Conservation (phyloP, 53 echinoderm and acorn worm species). For the Antedon mediterranea region DNA sequence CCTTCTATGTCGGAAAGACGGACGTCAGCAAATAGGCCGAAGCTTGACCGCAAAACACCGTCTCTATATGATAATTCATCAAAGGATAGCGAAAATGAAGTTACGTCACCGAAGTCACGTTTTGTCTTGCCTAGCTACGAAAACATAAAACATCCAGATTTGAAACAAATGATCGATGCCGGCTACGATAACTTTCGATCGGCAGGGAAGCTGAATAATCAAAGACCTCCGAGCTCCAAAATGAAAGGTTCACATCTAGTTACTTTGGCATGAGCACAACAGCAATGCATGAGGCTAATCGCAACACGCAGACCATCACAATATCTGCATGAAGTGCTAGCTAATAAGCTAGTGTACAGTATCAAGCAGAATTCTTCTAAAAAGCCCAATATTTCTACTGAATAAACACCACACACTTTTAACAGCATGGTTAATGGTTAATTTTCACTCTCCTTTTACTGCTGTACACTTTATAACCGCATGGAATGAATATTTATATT, state of each 20-base stretch:
- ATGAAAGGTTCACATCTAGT: neutral
- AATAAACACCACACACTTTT: too few species aligned
- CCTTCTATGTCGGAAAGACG: neutral
- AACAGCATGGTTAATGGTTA: too few species aligned
- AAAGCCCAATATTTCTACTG: neutral
- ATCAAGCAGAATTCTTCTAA: too few species aligned
- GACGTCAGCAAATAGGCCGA: neutral
- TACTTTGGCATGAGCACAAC: neutral
- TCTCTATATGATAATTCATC: conserved; percentile 64
- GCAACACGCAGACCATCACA: neutral
- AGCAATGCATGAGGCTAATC: neutral
- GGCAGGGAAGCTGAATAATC: conserved; percentile 34
- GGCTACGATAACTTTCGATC: conserved; percentile 90
- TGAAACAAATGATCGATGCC: conserved; percentile 64
- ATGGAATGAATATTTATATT: too few species aligned
- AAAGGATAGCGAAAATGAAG: conserved; percentile 13
- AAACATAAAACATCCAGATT: conserved; percentile 42
- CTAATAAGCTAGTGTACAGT: too few species aligned
- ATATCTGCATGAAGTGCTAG: neutral
- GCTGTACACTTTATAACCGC: too few species aligned
- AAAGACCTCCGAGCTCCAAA: conserved; percentile 19
- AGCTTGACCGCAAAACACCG: conserved; percentile 48
- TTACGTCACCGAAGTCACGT: neutral
- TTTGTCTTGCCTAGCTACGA: conserved; percentile 33
- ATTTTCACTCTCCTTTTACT: neutral